phyloP scores from a whole-genome alignment of 2,888 invertebrate genomes.

The Ischnura elegans region DNA sequence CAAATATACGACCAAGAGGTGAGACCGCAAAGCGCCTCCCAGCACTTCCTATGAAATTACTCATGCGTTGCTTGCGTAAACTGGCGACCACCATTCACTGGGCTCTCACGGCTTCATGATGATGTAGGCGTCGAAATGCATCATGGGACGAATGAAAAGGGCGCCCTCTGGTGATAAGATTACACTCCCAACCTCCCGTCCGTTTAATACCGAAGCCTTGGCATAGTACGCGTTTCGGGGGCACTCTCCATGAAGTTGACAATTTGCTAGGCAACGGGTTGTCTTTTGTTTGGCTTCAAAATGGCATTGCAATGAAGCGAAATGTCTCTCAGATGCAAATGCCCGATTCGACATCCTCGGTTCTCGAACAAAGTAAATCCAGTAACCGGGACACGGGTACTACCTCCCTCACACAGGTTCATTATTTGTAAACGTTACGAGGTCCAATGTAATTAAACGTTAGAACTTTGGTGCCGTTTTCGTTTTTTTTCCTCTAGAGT shows the following conservation, averaged over 20 bases:
- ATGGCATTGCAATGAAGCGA: not conserved
- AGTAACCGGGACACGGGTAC: not conserved
- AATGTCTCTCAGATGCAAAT: not conserved
- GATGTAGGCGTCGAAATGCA: not conserved
- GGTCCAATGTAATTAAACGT: not conserved
- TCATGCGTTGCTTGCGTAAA: not conserved
- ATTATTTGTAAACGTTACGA: not conserved
- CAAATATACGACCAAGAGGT: too few relatives aligned
- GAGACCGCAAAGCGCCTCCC: not conserved
- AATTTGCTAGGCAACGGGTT: not conserved
- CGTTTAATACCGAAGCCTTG: not conserved
- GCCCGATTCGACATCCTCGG: not conserved
- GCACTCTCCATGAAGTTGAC: not conserved
- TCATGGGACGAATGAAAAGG: not conserved
- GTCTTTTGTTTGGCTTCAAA: conserved; percentile 42
- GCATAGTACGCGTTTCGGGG: not conserved
- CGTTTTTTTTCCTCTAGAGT: too few relatives aligned
- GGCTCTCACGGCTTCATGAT: not conserved
- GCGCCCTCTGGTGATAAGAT: not conserved
- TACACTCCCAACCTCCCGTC: not conserved
- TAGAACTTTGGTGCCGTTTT: too few relatives aligned
- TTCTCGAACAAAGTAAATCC: not conserved
- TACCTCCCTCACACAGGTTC: not conserved
- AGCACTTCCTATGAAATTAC: not conserved
- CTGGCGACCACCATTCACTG: not conserved